Evolutionary conservation across 2,797 vertebrate species (phyloP).

Genomic region (Aselliscus stoliczkanus): DNA sequence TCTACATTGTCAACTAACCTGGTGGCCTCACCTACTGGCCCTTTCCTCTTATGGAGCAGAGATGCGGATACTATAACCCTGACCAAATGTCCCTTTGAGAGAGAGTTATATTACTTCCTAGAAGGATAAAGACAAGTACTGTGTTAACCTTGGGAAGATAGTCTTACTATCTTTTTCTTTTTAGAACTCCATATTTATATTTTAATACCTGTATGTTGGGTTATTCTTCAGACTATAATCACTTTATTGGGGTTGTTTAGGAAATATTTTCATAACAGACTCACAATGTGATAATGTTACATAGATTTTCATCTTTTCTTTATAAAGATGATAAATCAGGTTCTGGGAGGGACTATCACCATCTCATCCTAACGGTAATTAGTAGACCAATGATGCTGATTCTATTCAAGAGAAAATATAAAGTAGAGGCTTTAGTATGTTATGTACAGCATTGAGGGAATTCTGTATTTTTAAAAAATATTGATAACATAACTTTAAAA

Average conservation of each 20-base stretch:
- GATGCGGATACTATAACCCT: background rate
- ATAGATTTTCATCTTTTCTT: conserved; percentile 1
- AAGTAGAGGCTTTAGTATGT: background rate
- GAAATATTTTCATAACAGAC: conserved; percentile 9
- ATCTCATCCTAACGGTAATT: background rate
- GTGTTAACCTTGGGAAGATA: background rate
- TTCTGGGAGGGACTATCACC: background rate
- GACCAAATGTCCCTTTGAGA: background rate
- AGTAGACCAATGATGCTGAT: background rate
- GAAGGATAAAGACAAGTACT: background rate
- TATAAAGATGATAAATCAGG: background rate
- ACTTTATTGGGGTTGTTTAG: background rate
- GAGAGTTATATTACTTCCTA: background rate
- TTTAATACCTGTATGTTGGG: background rate
- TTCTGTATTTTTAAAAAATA: background rate
- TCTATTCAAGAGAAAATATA: conserved; percentile 6
- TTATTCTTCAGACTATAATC: background rate
- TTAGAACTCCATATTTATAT: conserved; percentile 14
- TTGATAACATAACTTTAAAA: no score
- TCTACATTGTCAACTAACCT: background rate
- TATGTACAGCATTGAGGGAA: conserved; percentile 20
- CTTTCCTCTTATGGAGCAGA: background rate
- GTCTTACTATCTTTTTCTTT: background rate
- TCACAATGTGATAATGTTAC: background rate
- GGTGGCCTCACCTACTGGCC: background rate